Evolutionary conservation across 2,888 invertebrate species (phyloP), one percentile per base, ranked within the genome.

Genomic region (Agrochola lychnidis): DNA sequence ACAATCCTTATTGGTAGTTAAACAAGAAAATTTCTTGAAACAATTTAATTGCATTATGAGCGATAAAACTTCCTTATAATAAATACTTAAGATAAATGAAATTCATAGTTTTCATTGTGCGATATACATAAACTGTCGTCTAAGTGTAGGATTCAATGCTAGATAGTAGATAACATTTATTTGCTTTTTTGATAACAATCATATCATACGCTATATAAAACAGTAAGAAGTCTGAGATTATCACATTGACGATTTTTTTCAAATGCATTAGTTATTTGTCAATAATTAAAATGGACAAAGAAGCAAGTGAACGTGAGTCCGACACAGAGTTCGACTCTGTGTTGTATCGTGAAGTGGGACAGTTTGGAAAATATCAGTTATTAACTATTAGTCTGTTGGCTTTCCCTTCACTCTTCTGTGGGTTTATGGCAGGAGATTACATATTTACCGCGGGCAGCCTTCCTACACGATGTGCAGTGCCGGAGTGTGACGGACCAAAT

Each of bases 341-440:
- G 76, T 87, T 96, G 63, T 93, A 94, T 78, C 90, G 89, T 73
- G 94, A 94, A 89, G 83, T 96, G 70, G 96, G 95, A 76, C 91
- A 93, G 75, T 94, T 95, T 68, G 96, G 95, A 62, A 95, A 94
- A 90, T 96, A 92, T 83, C 96, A 96, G 89, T 73, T 94, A 1
- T 84, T 94, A 75, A 94, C 93, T 79, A 89, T 96, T 70, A 82
- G 93, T 70, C 84, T 96, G 56, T 72, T 94, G 70, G 90, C 93
- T 45, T 70, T 95, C 51, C 94, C 95, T 5, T 91, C 94, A 4
- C 91, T 92, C 14, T 89, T 93, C 42, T 94, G 94, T 69, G 96
- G 94, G 45, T 94, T 93, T 79, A 94, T 95, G 94, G 95, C 95
- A 56, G 94, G 93, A 53, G 96, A 96, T 76, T 96, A 95, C 73